These are phyloP conservation scores for Gila robusta DNA, from an alignment of 2,797 vertebrate genomes.

Conservation along the genomic window DNA sequence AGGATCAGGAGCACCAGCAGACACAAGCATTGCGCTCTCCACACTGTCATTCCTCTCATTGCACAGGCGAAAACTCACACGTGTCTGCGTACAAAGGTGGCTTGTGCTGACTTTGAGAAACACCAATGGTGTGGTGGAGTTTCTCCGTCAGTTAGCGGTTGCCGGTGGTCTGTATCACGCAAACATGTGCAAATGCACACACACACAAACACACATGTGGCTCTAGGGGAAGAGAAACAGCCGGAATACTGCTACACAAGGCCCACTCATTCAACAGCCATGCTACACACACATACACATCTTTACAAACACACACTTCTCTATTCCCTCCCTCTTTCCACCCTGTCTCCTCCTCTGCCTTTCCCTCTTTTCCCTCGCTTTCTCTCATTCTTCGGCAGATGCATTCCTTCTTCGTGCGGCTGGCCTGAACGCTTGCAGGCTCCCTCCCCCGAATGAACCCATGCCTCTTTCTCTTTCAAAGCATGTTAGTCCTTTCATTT, in stretches of 20 bases:
- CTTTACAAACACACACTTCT: constrained; percentile 37
- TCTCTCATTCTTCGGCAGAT: constrained; percentile 56
- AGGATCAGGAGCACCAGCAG: constrained; percentile 55
- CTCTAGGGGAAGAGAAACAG: constrained; percentile 63
- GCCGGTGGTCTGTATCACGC: constrained; percentile 13
- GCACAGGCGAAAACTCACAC: constrained; percentile 27
- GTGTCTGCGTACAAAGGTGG: constrained; percentile 29
- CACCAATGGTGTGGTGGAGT: constrained; percentile 26
- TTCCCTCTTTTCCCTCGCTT: constrained; percentile 55
- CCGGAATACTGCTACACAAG: constrained; percentile 66
- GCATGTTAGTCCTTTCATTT: neutral
- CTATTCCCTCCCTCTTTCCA: constrained; percentile 46
- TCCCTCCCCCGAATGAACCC: constrained; percentile 62
- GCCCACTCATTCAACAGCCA: constrained; percentile 82
- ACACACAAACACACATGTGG: constrained; percentile 59
- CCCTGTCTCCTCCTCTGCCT: constrained; percentile 17
- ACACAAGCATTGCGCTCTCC: constrained; percentile 48
- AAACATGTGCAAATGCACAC: neutral
- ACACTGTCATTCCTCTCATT: constrained; percentile 54
- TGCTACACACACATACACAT: constrained; percentile 68
- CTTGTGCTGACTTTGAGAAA: constrained; percentile 36
- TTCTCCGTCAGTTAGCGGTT: constrained; percentile 20
- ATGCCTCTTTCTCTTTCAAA: constrained; percentile 56
- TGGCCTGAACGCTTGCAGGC: constrained; percentile 49
- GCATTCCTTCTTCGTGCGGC: constrained; percentile 54